Evolutionary conservation across 1,140 invertebrate genomes (phyloP).

Genomic region (Saxidomus purpurata): DNA sequence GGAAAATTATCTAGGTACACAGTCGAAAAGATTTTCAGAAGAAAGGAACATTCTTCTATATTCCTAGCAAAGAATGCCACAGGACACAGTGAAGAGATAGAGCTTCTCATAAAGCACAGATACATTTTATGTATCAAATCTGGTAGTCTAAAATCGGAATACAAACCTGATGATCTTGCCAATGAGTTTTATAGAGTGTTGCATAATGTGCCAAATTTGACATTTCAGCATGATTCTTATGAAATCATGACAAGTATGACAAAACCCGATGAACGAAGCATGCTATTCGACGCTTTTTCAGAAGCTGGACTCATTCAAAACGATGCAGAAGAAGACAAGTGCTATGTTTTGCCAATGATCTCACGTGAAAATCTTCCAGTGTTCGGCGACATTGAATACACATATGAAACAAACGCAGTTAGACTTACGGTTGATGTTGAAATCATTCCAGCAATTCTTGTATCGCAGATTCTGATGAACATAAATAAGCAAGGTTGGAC

Average conservation of each 20-base stretch:
- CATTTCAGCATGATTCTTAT: neutral
- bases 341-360: neutral
- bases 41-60: neutral
- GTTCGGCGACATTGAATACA: neutral
- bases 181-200: neutral
- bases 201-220: neutral
- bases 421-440: neutral
- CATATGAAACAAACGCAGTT: neutral
- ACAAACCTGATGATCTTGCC: neutral
- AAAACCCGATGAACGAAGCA: neutral
- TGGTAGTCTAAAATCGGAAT: neutral
- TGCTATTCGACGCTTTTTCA: neutral
- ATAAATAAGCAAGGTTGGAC: neutral
- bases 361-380: neutral
- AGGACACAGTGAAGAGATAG: neutral
- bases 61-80: neutral
- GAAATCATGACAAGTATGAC: neutral
- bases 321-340: neutral
- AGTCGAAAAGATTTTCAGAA: neutral
- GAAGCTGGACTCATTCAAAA: neutral
- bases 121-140: neutral
- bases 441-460: neutral
- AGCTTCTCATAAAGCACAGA: neutral
- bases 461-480: neutral
- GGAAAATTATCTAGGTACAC: neutral